These are phyloP conservation scores for Catocala fraxini DNA, from an alignment of 2,888 invertebrate species.

Conservation along the genomic window DNA sequence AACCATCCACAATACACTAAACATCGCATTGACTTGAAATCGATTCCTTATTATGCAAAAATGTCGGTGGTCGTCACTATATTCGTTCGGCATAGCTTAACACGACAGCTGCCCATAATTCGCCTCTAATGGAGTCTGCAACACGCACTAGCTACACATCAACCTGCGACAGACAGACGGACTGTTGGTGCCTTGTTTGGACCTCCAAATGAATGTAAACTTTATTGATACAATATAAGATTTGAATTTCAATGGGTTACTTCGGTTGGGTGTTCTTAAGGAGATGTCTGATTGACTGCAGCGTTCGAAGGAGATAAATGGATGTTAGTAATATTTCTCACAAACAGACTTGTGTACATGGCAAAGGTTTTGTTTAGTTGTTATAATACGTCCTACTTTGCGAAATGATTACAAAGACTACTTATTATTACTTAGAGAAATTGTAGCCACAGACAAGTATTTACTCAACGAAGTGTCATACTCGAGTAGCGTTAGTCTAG, in stretches of 20 bases:
- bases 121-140: constrained; percentile 78
- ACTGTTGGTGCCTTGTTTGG: constrained; percentile 48
- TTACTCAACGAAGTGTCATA: too few species aligned
- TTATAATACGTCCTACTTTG: too few species aligned
- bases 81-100: constrained; percentile 63
- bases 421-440: too few species aligned
- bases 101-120: constrained; percentile 77
- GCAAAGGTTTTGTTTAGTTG: too few species aligned
- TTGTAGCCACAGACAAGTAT: too few species aligned
- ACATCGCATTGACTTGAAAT: constrained; percentile 34
- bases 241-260: constrained; percentile 26
- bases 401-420: too few species aligned
- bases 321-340: not conserved
- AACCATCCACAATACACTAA: constrained; percentile 19
- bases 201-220: constrained; percentile 51
- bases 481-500: too few species aligned
- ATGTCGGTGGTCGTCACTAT: constrained; percentile 71
- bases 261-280: constrained; percentile 46
- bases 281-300: constrained; percentile 41
- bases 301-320: not conserved
- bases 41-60: constrained; percentile 62
- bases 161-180: constrained; percentile 69
- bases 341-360: too few species aligned
- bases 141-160: constrained; percentile 81
- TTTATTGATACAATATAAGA: constrained; percentile 48